phyloP scores from a whole-genome alignment of 2,888 invertebrate species.

The Lumbricus terrestris region DNA sequence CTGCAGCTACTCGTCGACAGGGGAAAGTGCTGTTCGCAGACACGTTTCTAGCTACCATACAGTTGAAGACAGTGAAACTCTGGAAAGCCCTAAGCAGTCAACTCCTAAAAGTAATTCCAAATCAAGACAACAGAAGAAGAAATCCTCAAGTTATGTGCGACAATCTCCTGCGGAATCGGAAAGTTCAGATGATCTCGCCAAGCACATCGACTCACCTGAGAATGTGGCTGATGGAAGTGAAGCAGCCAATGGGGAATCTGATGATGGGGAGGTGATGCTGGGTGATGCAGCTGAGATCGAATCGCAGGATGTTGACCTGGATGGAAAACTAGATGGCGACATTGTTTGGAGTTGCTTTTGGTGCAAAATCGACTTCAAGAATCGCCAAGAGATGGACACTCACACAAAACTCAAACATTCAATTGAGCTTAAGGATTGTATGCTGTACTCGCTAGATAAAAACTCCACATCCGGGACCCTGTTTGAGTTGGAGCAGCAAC shows the following conservation, averaged over 20 bases:
- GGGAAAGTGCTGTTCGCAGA: slow-evolving; percentile 24
- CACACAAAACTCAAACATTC: not conserved
- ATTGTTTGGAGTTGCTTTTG: slow-evolving; percentile 11
- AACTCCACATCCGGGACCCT: not conserved
- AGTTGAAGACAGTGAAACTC: not conserved
- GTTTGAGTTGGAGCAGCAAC: not conserved
- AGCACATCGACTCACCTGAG: not conserved
- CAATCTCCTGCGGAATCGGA: not conserved
- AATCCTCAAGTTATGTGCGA: not conserved
- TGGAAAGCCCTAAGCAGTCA: not conserved
- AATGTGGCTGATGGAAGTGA: not conserved
- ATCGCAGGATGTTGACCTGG: not conserved
- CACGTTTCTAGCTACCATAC: slow-evolving; percentile 24
- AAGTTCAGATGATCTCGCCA: not conserved
- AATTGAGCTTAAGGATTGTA: not conserved
- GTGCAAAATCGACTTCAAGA: not conserved
- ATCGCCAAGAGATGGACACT: not conserved
- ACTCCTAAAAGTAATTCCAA: not conserved
- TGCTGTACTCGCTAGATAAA: not conserved
- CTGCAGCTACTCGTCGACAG: slow-evolving; percentile 30
- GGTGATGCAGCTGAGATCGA: not conserved
- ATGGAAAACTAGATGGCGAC: not conserved
- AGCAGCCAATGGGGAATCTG: not conserved
- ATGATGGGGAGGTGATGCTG: not conserved
- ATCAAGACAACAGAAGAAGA: not conserved